A percentile compares a stretch with the other conserved stretches of the same genome.
Evolutionary conservation across 2,797 vertebrate species (phyloP).

Genomic region (Micropoecilia bifurca): DNA sequence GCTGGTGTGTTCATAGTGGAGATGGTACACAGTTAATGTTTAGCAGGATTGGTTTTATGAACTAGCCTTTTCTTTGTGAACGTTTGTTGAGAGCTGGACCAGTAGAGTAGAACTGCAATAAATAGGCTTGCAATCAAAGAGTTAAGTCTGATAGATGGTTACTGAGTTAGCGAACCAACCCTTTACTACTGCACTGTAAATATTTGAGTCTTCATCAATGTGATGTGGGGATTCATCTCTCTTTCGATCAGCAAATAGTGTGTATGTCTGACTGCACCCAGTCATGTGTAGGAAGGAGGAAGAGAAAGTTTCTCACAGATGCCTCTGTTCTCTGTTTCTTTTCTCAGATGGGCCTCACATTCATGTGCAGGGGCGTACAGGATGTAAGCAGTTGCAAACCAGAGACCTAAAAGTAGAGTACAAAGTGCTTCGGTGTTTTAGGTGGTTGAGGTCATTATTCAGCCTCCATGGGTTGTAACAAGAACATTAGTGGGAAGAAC

Average conservation of each 20-base stretch:
- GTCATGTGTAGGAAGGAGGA: constrained; percentile 9
- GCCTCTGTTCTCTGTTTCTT: constrained; percentile 38
- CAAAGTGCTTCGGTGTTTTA: constrained; percentile 2
- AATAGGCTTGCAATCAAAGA: not conserved
- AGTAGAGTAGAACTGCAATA: not conserved
- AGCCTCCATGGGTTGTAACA: not conserved
- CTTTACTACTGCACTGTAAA: not conserved
- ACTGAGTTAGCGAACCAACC: not conserved
- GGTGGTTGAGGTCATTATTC: constrained; percentile 49
- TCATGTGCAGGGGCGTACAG: constrained; percentile 53
- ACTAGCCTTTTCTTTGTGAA: not conserved
- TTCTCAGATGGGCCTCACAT: constrained; percentile 30
- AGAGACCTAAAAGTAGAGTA: constrained; percentile 18
- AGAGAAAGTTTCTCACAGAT: constrained; percentile 32
- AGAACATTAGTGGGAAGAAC: constrained; percentile 37
- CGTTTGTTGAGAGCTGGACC: not conserved
- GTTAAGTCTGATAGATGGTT: not conserved
- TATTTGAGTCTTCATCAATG: not conserved
- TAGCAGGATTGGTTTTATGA: not conserved
- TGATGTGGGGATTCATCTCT: not conserved
- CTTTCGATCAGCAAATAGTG: too few species aligned
- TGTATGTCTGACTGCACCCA: constrained; percentile 2
- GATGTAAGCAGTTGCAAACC: constrained; percentile 57
- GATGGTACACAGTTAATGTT: not conserved
- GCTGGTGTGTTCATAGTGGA: not conserved